Evolutionary conservation across 2,113 vertebrate species (phyloP).

Genomic region (Chaetura pelagica): DNA sequence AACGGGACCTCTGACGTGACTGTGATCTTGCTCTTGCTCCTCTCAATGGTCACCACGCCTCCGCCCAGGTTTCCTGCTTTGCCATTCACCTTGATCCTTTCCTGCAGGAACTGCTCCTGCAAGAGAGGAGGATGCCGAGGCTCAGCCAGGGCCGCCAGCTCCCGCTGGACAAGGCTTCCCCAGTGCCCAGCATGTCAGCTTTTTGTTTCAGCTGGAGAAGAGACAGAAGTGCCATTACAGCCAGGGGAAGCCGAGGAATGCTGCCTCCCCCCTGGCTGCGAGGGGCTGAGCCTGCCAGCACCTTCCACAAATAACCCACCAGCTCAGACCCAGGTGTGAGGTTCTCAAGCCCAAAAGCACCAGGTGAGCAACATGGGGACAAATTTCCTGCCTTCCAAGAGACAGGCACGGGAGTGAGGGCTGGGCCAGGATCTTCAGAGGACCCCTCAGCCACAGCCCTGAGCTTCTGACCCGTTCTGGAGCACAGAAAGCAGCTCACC

Average conservation of each 20-base stretch:
- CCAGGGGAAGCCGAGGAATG: fast-evolving
- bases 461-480: fast-evolving
- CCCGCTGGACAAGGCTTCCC: fast-evolving
- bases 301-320: fast-evolving
- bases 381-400: fast-evolving
- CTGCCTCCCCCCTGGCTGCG: fast-evolving
- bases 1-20: conserved; percentile 97
- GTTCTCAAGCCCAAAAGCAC: background rate
- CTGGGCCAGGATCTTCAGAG: fast-evolving
- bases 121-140: fast-evolving
- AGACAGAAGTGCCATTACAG: fast-evolving
- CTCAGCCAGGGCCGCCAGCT: fast-evolving
- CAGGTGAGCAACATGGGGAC: fast-evolving
- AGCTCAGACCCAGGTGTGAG: fast-evolving
- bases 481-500: background rate
- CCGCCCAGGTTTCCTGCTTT: conserved; percentile 94
- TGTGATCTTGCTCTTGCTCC: conserved; percentile 97
- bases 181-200: fast-evolving
- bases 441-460: background rate
- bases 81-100: conserved; percentile 96
- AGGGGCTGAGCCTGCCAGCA: fast-evolving
- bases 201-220: background rate
- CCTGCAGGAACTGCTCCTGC: conserved; percentile 97
- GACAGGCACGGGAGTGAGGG: fast-evolving
- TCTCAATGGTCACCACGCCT: conserved; percentile 92